Evolutionary conservation across 2,113 vertebrate species (phyloP).

Genomic region (Zosterops pallidus): DNA sequence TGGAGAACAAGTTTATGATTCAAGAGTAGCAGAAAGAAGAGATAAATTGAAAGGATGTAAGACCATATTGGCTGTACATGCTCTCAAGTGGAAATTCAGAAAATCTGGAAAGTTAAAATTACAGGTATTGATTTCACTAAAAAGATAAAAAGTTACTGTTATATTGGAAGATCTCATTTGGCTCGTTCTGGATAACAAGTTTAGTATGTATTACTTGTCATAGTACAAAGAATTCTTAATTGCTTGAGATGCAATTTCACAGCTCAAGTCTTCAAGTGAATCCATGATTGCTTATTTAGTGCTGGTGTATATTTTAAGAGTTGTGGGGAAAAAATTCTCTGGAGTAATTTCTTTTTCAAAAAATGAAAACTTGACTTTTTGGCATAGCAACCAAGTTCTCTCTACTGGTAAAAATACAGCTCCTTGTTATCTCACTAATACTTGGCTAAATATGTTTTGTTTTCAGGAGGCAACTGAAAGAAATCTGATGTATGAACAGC

Average conservation of each 20-base stretch:
- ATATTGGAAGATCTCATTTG: background rate
- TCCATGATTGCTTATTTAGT: background rate
- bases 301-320: background rate
- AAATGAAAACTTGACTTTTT: background rate
- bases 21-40: background rate
- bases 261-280: background rate
- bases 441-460: background rate
- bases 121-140: background rate
- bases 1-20: background rate
- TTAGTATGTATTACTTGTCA: background rate
- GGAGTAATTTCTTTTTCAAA: background rate
- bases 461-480: background rate
- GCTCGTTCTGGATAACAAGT: background rate
- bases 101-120: background rate
- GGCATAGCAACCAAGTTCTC: background rate
- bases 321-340: background rate
- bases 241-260: slow-evolving; percentile 21
- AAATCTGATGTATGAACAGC: background rate
- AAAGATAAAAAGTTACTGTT: background rate
- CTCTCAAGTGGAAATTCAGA: background rate
- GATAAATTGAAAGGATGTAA: background rate
- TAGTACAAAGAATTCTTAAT: background rate
- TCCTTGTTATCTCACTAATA: background rate
- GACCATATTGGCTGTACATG: background rate
- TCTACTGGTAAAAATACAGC: background rate